Evolutionary conservation across 53 echinoderm and acorn worm species (phyloP).

Genomic region (Stichopus horrens): DNA sequence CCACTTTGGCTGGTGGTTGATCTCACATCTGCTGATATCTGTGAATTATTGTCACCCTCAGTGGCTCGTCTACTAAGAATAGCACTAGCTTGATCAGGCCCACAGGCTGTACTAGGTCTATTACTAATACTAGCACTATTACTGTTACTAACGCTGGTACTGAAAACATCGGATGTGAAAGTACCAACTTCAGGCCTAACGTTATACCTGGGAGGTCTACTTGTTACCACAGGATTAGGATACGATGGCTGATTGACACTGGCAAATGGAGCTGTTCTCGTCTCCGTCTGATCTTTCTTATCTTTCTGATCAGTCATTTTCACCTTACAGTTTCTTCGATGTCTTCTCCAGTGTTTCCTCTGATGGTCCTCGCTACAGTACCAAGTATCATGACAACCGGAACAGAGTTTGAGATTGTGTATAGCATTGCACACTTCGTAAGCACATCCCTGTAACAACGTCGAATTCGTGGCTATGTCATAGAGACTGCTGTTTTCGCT

Average conservation of each 20-base stretch:
- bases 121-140: neutral
- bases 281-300: neutral
- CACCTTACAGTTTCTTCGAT: constrained; percentile 62
- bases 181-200: neutral
- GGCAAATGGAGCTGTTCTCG: neutral
- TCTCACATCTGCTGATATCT: neutral
- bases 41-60: neutral
- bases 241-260: neutral
- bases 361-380: constrained; percentile 81
- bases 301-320: constrained; percentile 7
- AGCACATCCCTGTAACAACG: constrained; percentile 48
- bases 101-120: neutral
- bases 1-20: neutral
- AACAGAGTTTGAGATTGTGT: constrained; percentile 62
- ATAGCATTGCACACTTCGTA: constrained; percentile 62
- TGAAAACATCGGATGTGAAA: neutral
- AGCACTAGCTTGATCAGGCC: neutral
- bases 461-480: neutral
- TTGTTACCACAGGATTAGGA: neutral
- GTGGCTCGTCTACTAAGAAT: neutral
- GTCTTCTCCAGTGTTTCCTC: constrained; percentile 66
- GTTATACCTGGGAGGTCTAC: neutral
- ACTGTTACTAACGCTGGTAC: neutral
- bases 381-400: constrained; percentile 65
- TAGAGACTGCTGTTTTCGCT: neutral